These are phyloP conservation scores for Rhipidura dahli DNA, from an alignment of 2,113 vertebrate species.

Conservation along the genomic window DNA sequence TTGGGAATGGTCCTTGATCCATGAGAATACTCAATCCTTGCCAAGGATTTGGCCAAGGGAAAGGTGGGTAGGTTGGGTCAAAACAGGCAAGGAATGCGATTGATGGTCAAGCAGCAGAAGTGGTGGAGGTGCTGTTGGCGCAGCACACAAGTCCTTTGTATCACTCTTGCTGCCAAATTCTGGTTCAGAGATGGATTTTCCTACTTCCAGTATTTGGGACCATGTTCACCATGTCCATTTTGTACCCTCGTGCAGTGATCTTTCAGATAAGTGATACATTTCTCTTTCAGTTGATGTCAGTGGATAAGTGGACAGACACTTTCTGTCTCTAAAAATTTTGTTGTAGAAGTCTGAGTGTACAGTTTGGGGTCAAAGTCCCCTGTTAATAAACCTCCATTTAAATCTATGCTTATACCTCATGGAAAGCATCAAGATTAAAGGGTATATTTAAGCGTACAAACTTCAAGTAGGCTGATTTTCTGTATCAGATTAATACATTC, in stretches of 20 bases:
- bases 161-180: background rate
- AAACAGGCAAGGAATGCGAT: background rate
- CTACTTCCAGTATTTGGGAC: background rate
- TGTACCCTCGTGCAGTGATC: accelerated
- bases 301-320: background rate
- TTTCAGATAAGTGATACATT: background rate
- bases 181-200: background rate
- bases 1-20: background rate
- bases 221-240: background rate
- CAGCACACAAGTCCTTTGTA: background rate
- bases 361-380: background rate
- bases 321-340: background rate
- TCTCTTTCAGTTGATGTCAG: background rate
- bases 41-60: background rate
- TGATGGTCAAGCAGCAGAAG: background rate
- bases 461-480: background rate
- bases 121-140: background rate
- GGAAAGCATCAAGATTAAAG: background rate
- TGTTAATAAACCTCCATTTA: background rate
- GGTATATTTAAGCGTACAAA: background rate
- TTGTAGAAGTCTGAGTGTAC: background rate
- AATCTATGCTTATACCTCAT: accelerated
- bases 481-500: background rate
- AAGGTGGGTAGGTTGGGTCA: background rate
- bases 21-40: background rate